Evolutionary conservation across 2,888 invertebrate genomes (phyloP).

Genomic region (Thymelicus sylvestris): DNA sequence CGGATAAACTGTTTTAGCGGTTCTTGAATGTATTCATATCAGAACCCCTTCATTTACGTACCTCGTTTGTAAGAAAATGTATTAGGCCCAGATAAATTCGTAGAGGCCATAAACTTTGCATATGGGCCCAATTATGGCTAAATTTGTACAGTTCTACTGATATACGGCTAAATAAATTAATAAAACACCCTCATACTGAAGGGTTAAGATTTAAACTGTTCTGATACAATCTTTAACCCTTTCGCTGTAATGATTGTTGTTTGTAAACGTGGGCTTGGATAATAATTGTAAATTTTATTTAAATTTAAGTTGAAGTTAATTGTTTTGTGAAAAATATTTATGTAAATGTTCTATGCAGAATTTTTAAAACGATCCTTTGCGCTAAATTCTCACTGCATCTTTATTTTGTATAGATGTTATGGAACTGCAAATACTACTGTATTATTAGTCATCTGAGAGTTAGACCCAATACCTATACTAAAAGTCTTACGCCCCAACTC

Average conservation of each 20-base stretch:
- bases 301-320: conserved; percentile 8
- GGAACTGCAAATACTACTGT: too few relatives aligned
- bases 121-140: conserved; percentile 76
- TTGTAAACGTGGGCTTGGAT: conserved; percentile 24
- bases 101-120: conserved; percentile 71
- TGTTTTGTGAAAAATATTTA: not conserved
- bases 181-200: conserved; percentile 72
- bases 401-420: too few relatives aligned
- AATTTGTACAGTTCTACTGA: conserved; percentile 71
- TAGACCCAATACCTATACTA: too few relatives aligned
- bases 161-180: conserved; percentile 81
- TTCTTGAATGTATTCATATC: not conserved
- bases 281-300: conserved; percentile 33
- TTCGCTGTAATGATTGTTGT: conserved; percentile 37
- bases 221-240: conserved; percentile 70
- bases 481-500: too few relatives aligned
- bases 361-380: too few relatives aligned
- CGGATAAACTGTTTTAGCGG: too few relatives aligned
- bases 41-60: conserved; percentile 3
- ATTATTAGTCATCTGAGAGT: too few relatives aligned
- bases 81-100: conserved; percentile 73
- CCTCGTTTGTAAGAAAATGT: conserved; percentile 61
- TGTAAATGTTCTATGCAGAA: not conserved
- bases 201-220: conserved; percentile 73
- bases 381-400: too few relatives aligned